Base-by-base conservation (phyloP, 2,113 vertebrate species). In the Melanotaenia duboulayi region DNA sequence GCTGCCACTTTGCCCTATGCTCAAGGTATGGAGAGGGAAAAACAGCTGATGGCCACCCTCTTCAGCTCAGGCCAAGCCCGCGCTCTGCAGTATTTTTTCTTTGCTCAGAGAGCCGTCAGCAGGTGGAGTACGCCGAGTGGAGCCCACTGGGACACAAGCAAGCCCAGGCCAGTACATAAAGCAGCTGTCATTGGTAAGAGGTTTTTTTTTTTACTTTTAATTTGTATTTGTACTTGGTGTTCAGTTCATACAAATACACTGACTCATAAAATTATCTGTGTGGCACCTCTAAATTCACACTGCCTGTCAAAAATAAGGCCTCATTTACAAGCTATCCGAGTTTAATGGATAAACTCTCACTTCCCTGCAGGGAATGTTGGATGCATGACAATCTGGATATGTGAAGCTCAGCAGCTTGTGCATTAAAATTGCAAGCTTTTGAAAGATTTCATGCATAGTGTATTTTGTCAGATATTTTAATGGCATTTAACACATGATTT, bases 71-170 rank as follows among this genome's bases (percentile, higher is more conserved):
- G 91, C 5, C 97, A 99, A 91, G 94, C 96, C 1, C 92, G 0
- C 0, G 96, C 97, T 19, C 84, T 95, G 85, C 96, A 96, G 82
- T 96, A 98, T 61, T 91, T 83, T 1, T 98, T 98, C 92, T 95
- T 98, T 0, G 92, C 96, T 0, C 95, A 99, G 89, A 95, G 94
- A 82, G 83, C 58, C 0, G 88, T 84, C 35, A 71, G 7, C 60
- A 95, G 87, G 81, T 98, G 97, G 97, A 94, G 90, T 54, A 87
- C 85, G 7, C 90, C 94, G 57, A 73, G 68, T 0, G 95, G 96
- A 59, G 95, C 94, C 1, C 91, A 91, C 19, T 97, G 96, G 96
- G 93, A 94, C 85, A 95, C 86, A 4, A 91, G 91, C 4, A 83
- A 87, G 0, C 81, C 95, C 3, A 89, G 52, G 50, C 89, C 94